Conservation (phyloP, 2,113 vertebrate genomes). For the Plotosus lineatus region DNA sequence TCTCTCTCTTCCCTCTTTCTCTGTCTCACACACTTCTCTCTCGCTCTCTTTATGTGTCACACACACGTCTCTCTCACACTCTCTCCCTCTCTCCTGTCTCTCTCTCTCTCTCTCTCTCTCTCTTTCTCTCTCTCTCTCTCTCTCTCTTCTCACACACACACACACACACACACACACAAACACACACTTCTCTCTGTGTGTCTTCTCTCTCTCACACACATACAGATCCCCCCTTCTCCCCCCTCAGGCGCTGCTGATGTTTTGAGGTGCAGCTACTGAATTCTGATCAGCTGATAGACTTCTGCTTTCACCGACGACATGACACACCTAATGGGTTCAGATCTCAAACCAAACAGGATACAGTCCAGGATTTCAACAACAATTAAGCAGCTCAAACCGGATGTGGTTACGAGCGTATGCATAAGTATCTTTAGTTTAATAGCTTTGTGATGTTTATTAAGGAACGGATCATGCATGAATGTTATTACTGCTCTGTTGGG, state of each 20-base stretch:
- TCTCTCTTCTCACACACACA: not conserved
- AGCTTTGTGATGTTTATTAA: too few species aligned
- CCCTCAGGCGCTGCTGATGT: not conserved
- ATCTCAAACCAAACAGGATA: not conserved
- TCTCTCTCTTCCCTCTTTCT: too few species aligned
- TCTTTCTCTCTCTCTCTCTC: slow-evolving; percentile 12
- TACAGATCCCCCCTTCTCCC: slow-evolving; percentile 12
- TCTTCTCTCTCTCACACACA: slow-evolving; percentile 14
- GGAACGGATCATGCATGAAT: too few species aligned
- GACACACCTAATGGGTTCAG: not conserved
- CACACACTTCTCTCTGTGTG: not conserved
- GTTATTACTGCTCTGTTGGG: too few species aligned
- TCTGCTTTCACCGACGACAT: slow-evolving; percentile 53
- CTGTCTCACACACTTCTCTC: too few species aligned
- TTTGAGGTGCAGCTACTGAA: slow-evolving; percentile 36
- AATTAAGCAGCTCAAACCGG: not conserved
- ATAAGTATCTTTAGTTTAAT: too few species aligned
- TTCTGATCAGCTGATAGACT: slow-evolving; percentile 59
- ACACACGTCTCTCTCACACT: slow-evolving; percentile 22
- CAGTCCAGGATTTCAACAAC: not conserved
- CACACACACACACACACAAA: too few species aligned
- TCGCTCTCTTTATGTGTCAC: too few species aligned
- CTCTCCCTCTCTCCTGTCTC: slow-evolving; percentile 6
- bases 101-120: not conserved
- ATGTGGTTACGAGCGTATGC: not conserved